Evolutionary conservation across 2,797 vertebrate genomes (phyloP), one percentile per base, ranked within the genome.

Genomic region (Channallabes apus): DNA sequence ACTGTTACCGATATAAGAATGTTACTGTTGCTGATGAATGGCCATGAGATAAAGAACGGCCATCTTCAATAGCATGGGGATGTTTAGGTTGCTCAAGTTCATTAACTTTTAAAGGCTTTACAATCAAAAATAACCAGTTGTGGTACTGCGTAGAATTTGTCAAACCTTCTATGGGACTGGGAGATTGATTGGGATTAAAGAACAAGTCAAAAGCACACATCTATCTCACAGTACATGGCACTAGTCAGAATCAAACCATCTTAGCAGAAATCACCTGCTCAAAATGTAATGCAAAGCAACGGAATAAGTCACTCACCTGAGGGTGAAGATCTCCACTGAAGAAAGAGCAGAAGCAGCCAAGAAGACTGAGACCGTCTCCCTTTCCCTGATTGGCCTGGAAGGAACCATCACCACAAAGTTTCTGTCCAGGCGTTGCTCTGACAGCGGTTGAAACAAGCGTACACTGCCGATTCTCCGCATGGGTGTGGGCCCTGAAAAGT

Each of bases 401-500:
- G 97, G 97, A 20, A 97, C 91, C 96, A 97, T 96, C 89, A 99
- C 91, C 79, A 94, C 95, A 65, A 99, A 92, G 80, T 96, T 96
- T 79, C 91, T 89, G 84, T 98, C 98, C 91, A 99, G 89, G 15
- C 96, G 93, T 4, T 98, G 91, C 92, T 99, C 96, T 0, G 91
- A 93, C n/a, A 97, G 93, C 2, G 94, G 96, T 84, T 94, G 95
- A 84, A 95, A 93, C 35, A 99, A 96, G 76, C 94, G 91, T 64
- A 99, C 91, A 0, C 95, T 95, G 51, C 97, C 97, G 0, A 99
- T 97, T 84, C 96, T 95, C 89, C 93, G 96, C 93, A 99, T 95
- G 15, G 94, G 97, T 0, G 96, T 93, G 6, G 91, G 88, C 17
- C 93, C 91, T 0, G 96, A 96, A n/a, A 93, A 95, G 81, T 93